Base-by-base conservation (phyloP, 2,113 vertebrate species). In the Vireo altiloquus region DNA sequence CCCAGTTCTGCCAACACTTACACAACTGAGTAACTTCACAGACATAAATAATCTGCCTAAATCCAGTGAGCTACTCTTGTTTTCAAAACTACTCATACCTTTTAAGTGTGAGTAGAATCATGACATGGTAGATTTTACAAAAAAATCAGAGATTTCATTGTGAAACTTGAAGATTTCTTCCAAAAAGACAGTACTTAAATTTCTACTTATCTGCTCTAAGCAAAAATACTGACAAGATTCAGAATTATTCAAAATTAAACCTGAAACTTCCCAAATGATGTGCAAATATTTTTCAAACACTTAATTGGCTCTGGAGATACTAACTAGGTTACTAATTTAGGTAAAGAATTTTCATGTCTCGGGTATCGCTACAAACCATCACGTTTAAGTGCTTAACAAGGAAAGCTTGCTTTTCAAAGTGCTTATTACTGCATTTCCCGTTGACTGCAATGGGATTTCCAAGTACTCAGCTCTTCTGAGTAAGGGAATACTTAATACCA, bases 361-460 rank as follows among this genome's bases (percentile, higher is more conserved):
- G 0, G 16, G 30, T 94, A 91, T 90, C 85, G 90, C 68, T 80
- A 85, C 8, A 88, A 96, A 83, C 33, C 60, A 77, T 88, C 82
- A 74, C 1, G 8, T 65, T 86, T 70, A 88, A 86, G 66, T 13
- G 27, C 75, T 79, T 93, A 87, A 90, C 61, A 91, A 94, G 72
- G 57, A 95, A 30, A 90, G 42, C 33, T 28, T 74, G 66, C 63
- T 86, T 95, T 95, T 78, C 56, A 40, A 90, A 94, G 82, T 75
- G 90, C 92, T 93, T 88, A 96, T 91, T 93, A 74, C 42, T 78
- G 90, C 92, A 90, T 54, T 93, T 92, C 56, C 80, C 25, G 0
- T 78, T 81, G 88, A 75, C 79, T 97, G 92, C 85, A 92, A 92
- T 84, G 92, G 88, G 90, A 96, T 95, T 97, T 93, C 82, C 71